Conservation (phyloP, 2,888 invertebrate genomes). For the Linyphia triangularis region DNA sequence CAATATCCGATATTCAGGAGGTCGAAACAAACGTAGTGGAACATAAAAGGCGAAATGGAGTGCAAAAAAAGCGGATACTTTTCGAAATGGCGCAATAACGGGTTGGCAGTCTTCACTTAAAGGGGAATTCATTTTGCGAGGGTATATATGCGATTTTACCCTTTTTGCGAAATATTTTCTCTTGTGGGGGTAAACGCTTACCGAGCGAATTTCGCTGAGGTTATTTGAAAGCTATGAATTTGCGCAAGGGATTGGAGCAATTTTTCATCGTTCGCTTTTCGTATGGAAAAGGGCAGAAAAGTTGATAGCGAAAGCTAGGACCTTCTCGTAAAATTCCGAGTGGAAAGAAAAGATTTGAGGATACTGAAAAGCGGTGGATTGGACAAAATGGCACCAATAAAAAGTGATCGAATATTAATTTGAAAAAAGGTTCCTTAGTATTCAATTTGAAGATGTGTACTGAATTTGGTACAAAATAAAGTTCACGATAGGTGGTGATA, state of each 20-base stretch:
- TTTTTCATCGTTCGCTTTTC: constrained; percentile 29
- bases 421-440: no score
- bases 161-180: constrained; percentile 14
- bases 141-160: not conserved
- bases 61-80: constrained; percentile 41
- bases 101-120: constrained; percentile 37
- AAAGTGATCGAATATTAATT: not conserved
- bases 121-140: constrained; percentile 34
- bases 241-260: constrained; percentile 33
- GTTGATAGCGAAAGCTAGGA: not conserved
- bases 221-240: constrained; percentile 47
- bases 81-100: constrained; percentile 38
- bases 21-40: constrained; percentile 30
- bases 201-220: constrained; percentile 19
- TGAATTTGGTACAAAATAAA: no score
- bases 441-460: no score
- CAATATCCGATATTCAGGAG: constrained; percentile 49
- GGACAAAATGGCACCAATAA: not conserved
- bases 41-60: constrained; percentile 30
- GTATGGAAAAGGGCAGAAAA: not conserved
- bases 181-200: constrained; percentile 5
- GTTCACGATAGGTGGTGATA: no score
- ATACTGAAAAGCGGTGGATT: not conserved
- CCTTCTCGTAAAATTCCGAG: not conserved
- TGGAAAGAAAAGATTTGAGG: not conserved